Evolutionary conservation across 1,140 invertebrate genomes (phyloP).

Genomic region (Trichonephila clavipes): DNA sequence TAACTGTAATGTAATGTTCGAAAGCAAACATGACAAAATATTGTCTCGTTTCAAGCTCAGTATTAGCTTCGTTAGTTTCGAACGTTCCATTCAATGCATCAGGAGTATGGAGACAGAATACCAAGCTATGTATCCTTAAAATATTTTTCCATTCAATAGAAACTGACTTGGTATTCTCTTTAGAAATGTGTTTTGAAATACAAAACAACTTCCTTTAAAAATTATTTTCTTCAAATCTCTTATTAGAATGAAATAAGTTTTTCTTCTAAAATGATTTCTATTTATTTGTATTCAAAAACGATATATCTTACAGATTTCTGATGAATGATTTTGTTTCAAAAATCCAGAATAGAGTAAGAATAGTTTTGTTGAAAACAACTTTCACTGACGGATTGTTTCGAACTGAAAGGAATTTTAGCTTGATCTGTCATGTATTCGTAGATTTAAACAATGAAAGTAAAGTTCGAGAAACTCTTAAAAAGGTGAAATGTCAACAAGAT

Average conservation of each 20-base stretch:
- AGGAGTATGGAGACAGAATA: not conserved
- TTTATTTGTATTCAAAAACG: not conserved
- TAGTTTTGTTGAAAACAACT: too few species aligned
- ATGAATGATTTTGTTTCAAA: too few species aligned
- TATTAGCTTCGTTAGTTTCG: conserved; percentile 44
- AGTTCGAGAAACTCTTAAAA: too few species aligned
- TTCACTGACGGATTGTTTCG: too few species aligned
- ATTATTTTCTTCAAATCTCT: not conserved
- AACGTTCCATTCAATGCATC: not conserved
- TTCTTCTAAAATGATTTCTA: not conserved
- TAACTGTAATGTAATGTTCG: not conserved
- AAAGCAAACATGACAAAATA: not conserved
- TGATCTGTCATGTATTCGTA: too few species aligned
- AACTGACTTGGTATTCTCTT: not conserved
- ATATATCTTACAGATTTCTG: not conserved
- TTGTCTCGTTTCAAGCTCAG: not conserved
- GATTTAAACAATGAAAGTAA: too few species aligned
- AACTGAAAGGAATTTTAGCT: too few species aligned
- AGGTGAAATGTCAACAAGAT: too few species aligned
- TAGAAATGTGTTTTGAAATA: not conserved
- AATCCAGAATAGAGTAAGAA: too few species aligned
- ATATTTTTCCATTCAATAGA: not conserved
- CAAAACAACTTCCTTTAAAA: not conserved
- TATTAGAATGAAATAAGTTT: not conserved
- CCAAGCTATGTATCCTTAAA: not conserved